Evolutionary conservation across 2,113 vertebrate species (phyloP), one percentile per base, ranked within the genome.

Genomic region (Phylloscopus trochilus): DNA sequence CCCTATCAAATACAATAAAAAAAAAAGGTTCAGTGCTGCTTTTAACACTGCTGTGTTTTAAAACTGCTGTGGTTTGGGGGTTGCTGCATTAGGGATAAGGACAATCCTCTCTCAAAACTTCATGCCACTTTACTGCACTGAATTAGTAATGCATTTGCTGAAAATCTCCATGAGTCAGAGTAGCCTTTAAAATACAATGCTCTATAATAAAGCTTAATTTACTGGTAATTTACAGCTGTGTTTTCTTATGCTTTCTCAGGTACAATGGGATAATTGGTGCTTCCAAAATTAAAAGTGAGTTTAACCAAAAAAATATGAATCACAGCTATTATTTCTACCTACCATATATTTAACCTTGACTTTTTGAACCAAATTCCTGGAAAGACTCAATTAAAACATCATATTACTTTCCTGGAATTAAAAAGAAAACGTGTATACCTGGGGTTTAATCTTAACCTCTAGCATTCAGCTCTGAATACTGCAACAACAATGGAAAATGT

Each of bases 141-240:
- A 91, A 95, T 96, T 89, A 91, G 69, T 78, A 96, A 77, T 37
- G 47, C 3, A 37, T 77, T 92, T 76, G 18, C 33, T 93, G 88
- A 90, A 85, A 95, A 41, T 39, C 24, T 59, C 55, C 11, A 10
- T 87, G 76, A 83, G 67, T 97, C 56, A 92, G 86, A 87, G 77
- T 67, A 96, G 37, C 96, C 79, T 69, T 94, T 96, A 68, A 93
- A 80, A 91, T 59, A 35, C 11, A 89, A 41, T 68, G 51, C 67
- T 92, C 87, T 87, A 80, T 47, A 97, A 87, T 91, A 92, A 93
- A 53, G 37, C 20, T 76, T 93, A 92, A 94, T 94, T 95, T 92
- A 85, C n/a, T 56, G 31, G 33, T 86, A 88, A 88, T 35, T 76
- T 84, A 59, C 13, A 70, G 39, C 63, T 90, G 47, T 90, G 31